These are phyloP conservation scores for Trachelipus rathkii DNA, from an alignment of 1,140 invertebrate species.

Conservation along the genomic window DNA sequence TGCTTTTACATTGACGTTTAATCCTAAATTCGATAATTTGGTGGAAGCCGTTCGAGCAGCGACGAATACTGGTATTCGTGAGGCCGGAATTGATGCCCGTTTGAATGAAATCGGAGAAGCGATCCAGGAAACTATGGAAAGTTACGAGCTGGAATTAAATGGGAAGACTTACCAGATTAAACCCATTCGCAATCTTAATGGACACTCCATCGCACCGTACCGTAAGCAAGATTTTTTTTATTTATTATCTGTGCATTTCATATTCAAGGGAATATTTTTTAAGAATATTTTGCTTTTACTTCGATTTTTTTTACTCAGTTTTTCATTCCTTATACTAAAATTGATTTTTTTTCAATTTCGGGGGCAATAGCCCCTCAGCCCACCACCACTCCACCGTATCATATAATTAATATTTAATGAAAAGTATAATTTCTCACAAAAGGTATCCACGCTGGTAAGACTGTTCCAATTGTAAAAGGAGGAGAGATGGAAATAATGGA, in stretches of 20 bases:
- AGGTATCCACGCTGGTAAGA: slow-evolving; percentile 98
- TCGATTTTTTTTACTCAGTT: too few relatives aligned
- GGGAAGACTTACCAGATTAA: slow-evolving; percentile 96
- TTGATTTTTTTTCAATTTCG: too few relatives aligned
- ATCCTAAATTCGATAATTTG: slow-evolving; percentile 92
- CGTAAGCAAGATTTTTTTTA: slow-evolving; percentile 54
- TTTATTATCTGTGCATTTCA: too few relatives aligned
- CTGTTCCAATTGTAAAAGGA: slow-evolving; percentile 98
- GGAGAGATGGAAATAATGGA: slow-evolving; percentile 97
- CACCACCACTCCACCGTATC: too few relatives aligned
- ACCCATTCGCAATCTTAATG: slow-evolving; percentile 96
- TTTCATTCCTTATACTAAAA: too few relatives aligned
- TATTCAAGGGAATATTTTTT: too few relatives aligned
- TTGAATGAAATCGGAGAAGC: slow-evolving; percentile 95
- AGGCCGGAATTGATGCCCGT: slow-evolving; percentile 93
- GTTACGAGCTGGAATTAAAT: slow-evolving; percentile 96
- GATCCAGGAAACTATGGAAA: slow-evolving; percentile 99
- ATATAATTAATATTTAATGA: too few relatives aligned
- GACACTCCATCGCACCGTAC: slow-evolving; percentile 96
- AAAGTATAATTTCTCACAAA: slow-evolving; percentile 26
- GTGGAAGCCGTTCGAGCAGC: slow-evolving; percentile 95
- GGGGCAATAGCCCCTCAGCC: too few relatives aligned
- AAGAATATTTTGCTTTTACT: too few relatives aligned
- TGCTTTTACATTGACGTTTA: slow-evolving; percentile 95
- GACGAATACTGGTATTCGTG: slow-evolving; percentile 93